These are phyloP conservation scores for Lingula anatina DNA, from an alignment of 2,888 invertebrate genomes.

Conservation along the genomic window DNA sequence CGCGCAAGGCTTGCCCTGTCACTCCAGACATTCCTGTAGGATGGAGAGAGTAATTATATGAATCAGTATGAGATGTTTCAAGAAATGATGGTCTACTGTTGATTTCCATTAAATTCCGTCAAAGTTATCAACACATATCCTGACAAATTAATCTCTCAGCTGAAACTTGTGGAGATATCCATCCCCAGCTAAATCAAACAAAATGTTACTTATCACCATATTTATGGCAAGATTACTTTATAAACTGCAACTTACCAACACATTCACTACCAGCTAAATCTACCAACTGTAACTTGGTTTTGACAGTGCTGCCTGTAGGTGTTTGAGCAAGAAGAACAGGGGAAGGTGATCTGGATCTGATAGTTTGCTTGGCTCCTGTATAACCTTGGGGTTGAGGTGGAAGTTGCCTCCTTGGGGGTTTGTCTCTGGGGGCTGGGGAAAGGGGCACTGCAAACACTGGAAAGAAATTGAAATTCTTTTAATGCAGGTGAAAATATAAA, in stretches of 20 bases:
- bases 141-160: too few species aligned
- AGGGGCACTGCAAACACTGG: too few species aligned
- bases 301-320: slow-evolving; percentile 3
- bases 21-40: slow-evolving; percentile 41
- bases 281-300: slow-evolving; percentile 40
- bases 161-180: too few species aligned
- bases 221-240: not conserved
- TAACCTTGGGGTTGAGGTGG: slow-evolving; percentile 10
- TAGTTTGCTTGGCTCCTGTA: slow-evolving; percentile 9
- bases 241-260: slow-evolving; percentile 43
- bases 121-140: too few species aligned
- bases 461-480: too few species aligned
- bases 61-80: not conserved
- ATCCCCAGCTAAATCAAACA: not conserved
- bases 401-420: slow-evolving; percentile 6
- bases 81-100: not conserved
- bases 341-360: slow-evolving; percentile 15
- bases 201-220: too few species aligned
- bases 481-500: too few species aligned
- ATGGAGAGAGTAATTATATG: too few species aligned
- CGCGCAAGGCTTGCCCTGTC: slow-evolving; percentile 36
- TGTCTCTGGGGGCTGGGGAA: not conserved
- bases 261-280: slow-evolving; percentile 47
- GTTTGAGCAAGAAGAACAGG: slow-evolving; percentile 6
- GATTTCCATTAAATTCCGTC: not conserved